A percentile compares a stretch with the other conserved stretches of the same genome.
phyloP scores from a whole-genome alignment of 1,140 invertebrate genomes.

The Hylyphantes graminicola region DNA sequence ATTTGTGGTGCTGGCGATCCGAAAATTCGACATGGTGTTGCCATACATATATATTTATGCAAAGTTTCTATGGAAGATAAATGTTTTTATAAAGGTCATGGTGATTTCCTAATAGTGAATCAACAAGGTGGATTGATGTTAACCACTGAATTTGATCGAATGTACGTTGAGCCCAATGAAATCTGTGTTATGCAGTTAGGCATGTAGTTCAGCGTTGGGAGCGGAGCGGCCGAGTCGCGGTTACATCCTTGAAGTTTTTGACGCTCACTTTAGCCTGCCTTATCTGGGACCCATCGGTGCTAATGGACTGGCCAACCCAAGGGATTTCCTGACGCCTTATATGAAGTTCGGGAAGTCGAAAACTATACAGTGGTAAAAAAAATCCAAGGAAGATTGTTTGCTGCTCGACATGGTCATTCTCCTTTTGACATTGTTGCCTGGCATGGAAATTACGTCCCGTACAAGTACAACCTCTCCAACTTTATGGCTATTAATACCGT shows the following conservation, averaged over 20 bases:
- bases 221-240: constrained; percentile 84
- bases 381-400: constrained; percentile 90
- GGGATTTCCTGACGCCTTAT: constrained; percentile 95
- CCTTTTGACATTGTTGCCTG: constrained; percentile 99
- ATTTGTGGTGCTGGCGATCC: constrained; percentile 93
- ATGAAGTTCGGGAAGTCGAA: constrained; percentile 77
- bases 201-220: constrained; percentile 87
- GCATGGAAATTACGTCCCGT: constrained; percentile 99
- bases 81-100: constrained; percentile 94
- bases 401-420: constrained; percentile 82
- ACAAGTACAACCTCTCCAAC: constrained; percentile 91
- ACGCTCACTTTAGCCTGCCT: constrained; percentile 92
- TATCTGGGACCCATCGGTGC: constrained; percentile 97
- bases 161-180: constrained; percentile 91
- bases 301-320: constrained; percentile 95
- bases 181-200: constrained; percentile 96
- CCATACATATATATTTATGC: constrained; percentile 90
- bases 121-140: constrained; percentile 87
- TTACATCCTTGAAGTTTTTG: constrained; percentile 96
- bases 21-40: constrained; percentile 81
- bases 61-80: constrained; percentile 86
- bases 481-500: constrained; percentile 98
- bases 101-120: constrained; percentile 96
- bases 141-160: constrained; percentile 93
- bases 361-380: constrained; percentile 85